Percentiles rank a stretch among this genome's conserved stretches.
Evolutionary conservation across 2,888 invertebrate genomes (phyloP).

Genomic region (Brachyopa scutellaris): DNA sequence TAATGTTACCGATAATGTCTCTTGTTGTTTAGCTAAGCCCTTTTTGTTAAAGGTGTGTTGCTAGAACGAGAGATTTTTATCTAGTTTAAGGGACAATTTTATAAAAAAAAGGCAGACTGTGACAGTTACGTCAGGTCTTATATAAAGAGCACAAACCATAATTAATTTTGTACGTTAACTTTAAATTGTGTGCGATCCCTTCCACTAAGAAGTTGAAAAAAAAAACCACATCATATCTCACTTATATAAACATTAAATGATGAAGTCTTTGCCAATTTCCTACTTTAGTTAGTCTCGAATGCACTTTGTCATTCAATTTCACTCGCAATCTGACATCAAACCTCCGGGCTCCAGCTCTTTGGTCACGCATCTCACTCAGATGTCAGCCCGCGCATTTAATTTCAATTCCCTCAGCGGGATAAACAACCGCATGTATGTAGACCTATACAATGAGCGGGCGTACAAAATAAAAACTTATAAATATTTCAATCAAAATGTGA

Average conservation of each 20-base stretch:
- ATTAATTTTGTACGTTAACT: too few relatives aligned
- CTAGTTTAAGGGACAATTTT: too few relatives aligned
- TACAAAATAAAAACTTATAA: slow-evolving; percentile 48
- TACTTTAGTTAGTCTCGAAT: background rate
- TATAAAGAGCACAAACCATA: too few relatives aligned
- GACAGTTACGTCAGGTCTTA: too few relatives aligned
- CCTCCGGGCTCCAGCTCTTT: background rate
- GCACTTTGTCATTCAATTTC: background rate
- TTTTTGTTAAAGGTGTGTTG: too few relatives aligned
- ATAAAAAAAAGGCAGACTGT: too few relatives aligned
- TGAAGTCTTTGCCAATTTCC: background rate
- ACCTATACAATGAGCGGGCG: background rate
- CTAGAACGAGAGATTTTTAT: too few relatives aligned
- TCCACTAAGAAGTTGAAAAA: background rate
- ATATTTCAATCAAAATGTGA: slow-evolving; percentile 67
- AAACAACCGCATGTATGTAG: slow-evolving; percentile 17
- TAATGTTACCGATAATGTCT: too few relatives aligned
- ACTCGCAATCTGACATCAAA: background rate
- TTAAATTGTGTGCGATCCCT: too few relatives aligned
- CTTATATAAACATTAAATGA: slow-evolving; percentile 9
- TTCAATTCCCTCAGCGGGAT: slow-evolving; percentile 47
- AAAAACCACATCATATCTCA: slow-evolving; percentile 4
- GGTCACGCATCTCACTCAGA: background rate
- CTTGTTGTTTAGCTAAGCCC: too few relatives aligned
- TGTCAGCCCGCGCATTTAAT: slow-evolving; percentile 6